A percentile compares a stretch with the other conserved stretches of the same genome.
Evolutionary conservation across 1,140 invertebrate genomes (phyloP).

Genomic region (Eupeodes corollae): DNA sequence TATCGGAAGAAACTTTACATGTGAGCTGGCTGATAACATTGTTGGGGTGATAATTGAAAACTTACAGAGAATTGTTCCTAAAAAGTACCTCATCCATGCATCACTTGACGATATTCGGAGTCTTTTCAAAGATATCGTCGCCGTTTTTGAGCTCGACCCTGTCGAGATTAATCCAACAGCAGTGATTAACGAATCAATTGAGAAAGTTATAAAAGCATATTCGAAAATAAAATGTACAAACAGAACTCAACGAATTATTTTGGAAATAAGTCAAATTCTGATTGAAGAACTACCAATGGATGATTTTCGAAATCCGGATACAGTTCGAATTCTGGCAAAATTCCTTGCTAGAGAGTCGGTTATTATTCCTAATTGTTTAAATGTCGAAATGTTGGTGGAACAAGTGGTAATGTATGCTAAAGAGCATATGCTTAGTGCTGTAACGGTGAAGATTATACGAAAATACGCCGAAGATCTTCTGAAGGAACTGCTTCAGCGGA

Average conservation of each 20-base stretch:
- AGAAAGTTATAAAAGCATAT: constrained; percentile 26
- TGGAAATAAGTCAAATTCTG: constrained; percentile 23
- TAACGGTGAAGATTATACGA: constrained; percentile 23
- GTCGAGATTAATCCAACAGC: constrained; percentile 30
- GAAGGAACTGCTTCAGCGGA: constrained; percentile 14
- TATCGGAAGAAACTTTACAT: constrained; percentile 28
- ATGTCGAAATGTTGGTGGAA: constrained; percentile 19
- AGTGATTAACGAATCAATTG: constrained; percentile 25
- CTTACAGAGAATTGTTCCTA: constrained; percentile 26
- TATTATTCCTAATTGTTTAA: constrained; percentile 24
- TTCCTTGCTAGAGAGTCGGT: constrained; percentile 23
- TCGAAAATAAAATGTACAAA: constrained; percentile 12
- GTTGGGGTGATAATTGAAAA: constrained; percentile 26
- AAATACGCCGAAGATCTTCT: constrained; percentile 16
- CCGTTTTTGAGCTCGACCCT: constrained; percentile 25
- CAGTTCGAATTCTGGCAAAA: constrained; percentile 19
- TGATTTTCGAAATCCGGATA: constrained; percentile 24
- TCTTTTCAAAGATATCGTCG: constrained; percentile 28
- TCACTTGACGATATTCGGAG: constrained; percentile 19
- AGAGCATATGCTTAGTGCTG: constrained; percentile 24
- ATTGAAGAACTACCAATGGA: constrained; percentile 29
- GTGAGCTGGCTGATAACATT: constrained; percentile 24
- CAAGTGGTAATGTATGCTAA: constrained; percentile 17
- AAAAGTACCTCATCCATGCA: constrained; percentile 29
- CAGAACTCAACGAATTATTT: constrained; percentile 18